These are phyloP conservation scores for Leptopilina boulardi DNA, from an alignment of 1,140 invertebrate species.

Conservation along the genomic window DNA sequence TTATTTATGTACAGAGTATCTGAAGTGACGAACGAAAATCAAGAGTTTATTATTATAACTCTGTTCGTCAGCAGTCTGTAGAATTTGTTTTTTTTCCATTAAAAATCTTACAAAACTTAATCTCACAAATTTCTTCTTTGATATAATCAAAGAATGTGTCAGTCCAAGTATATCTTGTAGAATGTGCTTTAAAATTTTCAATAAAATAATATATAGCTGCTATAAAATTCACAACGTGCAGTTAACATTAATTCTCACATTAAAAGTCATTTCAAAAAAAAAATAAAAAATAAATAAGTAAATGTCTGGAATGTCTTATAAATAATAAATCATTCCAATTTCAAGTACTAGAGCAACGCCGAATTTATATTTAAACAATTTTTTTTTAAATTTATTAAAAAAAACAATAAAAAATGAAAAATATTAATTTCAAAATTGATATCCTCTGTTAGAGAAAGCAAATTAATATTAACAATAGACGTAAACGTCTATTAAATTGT, in stretches of 20 bases:
- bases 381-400: neutral
- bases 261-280: neutral
- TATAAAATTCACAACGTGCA: neutral
- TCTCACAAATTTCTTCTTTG: neutral
- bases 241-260: neutral
- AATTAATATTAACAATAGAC: neutral
- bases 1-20: slow-evolving; percentile 32
- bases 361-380: neutral
- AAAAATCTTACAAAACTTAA: slow-evolving; percentile 2
- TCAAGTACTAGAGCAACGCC: neutral
- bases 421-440: neutral
- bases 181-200: neutral
- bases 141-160: neutral
- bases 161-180: neutral
- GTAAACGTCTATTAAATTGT: neutral
- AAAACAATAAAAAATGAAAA: neutral
- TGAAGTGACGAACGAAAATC: neutral
- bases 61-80: slow-evolving; percentile 6
- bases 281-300: too few species aligned
- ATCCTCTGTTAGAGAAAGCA: slow-evolving; percentile 11
- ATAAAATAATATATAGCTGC: slow-evolving; percentile 6
- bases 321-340: neutral
- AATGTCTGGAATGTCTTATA: neutral
- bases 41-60: neutral
- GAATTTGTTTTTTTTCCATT: neutral